Evolutionary conservation across 2,888 invertebrate genomes (phyloP).

Genomic region (Cremastobaeus sp.): DNA sequence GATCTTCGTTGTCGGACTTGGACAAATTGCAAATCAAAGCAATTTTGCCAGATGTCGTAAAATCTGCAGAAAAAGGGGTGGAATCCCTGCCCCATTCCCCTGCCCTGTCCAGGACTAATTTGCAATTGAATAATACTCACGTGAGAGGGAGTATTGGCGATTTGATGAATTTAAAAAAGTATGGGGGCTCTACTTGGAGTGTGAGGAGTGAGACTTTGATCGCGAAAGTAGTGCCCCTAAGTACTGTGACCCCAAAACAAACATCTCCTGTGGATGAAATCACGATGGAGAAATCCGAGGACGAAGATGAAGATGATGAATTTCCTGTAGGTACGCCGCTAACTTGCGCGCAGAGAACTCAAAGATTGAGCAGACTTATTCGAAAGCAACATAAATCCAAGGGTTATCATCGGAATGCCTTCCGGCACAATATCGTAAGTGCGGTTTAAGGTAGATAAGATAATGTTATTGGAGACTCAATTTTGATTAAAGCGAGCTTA

Average conservation of each 20-base stretch:
- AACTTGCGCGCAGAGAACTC: slow-evolving; percentile 84
- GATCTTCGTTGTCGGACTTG: slow-evolving; percentile 86
- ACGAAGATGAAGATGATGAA: slow-evolving; percentile 62
- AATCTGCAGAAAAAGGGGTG: slow-evolving; percentile 78
- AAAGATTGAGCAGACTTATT: slow-evolving; percentile 84
- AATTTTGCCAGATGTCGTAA: slow-evolving; percentile 78
- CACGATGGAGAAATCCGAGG: slow-evolving; percentile 52
- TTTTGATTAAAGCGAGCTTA: not conserved
- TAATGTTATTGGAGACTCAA: slow-evolving; percentile 17
- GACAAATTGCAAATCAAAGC: slow-evolving; percentile 80
- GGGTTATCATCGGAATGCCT: slow-evolving; percentile 35
- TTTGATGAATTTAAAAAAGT: slow-evolving; percentile 87
- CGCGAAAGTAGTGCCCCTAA: slow-evolving; percentile 85
- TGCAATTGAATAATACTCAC: slow-evolving; percentile 70
- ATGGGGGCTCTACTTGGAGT: slow-evolving; percentile 85
- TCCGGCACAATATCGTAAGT: slow-evolving; percentile 58
- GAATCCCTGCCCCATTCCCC: slow-evolving; percentile 80
- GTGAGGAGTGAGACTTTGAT: slow-evolving; percentile 86
- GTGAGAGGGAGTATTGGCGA: slow-evolving; percentile 85
- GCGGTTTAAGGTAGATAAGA: not conserved
- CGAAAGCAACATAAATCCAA: slow-evolving; percentile 82
- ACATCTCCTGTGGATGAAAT: slow-evolving; percentile 78
- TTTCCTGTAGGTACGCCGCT: slow-evolving; percentile 79
- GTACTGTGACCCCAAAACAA: slow-evolving; percentile 83
- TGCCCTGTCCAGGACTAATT: slow-evolving; percentile 79